Evolutionary conservation across 2,888 invertebrate genomes (phyloP), one percentile per base, ranked within the genome.

Genomic region (Aspidiotus destructor): DNA sequence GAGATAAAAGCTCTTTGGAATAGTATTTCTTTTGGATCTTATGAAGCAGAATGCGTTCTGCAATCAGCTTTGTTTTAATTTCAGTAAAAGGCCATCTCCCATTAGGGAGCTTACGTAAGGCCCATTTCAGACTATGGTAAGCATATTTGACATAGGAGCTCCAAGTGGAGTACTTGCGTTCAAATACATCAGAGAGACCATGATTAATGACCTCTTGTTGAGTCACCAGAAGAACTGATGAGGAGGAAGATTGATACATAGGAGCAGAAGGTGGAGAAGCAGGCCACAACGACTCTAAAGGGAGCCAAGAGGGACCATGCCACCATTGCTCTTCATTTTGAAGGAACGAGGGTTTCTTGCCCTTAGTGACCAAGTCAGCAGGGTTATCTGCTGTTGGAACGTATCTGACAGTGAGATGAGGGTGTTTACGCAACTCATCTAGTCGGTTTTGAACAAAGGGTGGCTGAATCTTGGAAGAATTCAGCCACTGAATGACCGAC

Each of bases 291-390:
- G 11, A 11, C 40, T 60, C 60, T 28, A 13, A 40, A 40, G 13
- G 17, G 1, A 60, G 40, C 62, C 62, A 62, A 48, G n/a, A 16
- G 5, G 62, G 62, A 28, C 62, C 62, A 13, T 13, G 13, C 62
- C 62, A 62, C 62, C 62, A 62, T 48, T 44, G 28, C n/a, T 41
- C 41, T 11, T 16, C 10, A 42, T 7, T 60, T 8, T 10, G 48
- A 7, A 62, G 44, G 2, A 16, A 44, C 9, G 44, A 52, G 52
- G 62, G 44, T 28, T 15, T n/a, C 9, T 11, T 13, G 41, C 62
- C 62, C 9, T 41, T 62, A 8, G 62, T 16, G 11, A 41, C 44
- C 2, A 44, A 8, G 15, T 62, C 62, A 16, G 62, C 62, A 13
- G 44, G 2, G 44, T 62, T 62, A n/a, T 9, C 7, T 52, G n/a